A percentile compares a stretch with the other conserved stretches of the same genome.
Conservation (phyloP, 2,797 vertebrate species). For the Gallinago solitaria region DNA sequence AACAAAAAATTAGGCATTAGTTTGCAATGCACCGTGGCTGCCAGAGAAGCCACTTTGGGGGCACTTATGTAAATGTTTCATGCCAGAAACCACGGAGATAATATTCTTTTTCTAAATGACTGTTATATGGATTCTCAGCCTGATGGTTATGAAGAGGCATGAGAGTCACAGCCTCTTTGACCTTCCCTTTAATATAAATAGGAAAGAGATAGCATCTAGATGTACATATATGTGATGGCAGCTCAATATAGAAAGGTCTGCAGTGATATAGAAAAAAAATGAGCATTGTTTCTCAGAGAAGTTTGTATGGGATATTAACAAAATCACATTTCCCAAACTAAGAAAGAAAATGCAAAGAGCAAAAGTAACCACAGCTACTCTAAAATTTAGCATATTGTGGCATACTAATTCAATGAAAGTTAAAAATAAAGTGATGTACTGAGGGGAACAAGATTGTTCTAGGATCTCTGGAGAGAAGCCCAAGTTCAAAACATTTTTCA, state of each 20-base stretch:
- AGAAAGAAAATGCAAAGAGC: not conserved
- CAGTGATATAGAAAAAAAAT: not conserved
- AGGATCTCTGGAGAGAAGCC: not conserved
- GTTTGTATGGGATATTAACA: not conserved
- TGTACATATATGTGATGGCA: rapidly evolving
- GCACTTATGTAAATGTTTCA: not conserved
- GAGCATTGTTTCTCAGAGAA: not conserved
- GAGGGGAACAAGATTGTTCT: not conserved
- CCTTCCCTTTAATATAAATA: not conserved
- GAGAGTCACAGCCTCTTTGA: not conserved
- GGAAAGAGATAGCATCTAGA: not conserved
- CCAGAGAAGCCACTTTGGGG: not conserved
- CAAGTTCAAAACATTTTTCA: not conserved
- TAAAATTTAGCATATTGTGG: not conserved
- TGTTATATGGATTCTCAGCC: not conserved
- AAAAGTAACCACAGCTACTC: not conserved
- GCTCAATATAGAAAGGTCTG: not conserved
- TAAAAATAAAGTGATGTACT: not conserved
- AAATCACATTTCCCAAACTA: not conserved
- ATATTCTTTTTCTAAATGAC: not conserved
- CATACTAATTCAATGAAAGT: not conserved
- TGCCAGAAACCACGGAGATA: not conserved
- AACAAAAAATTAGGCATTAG: not conserved
- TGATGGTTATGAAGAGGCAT: not conserved
- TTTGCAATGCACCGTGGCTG: not conserved